phyloP scores from a whole-genome alignment of 2,113 vertebrate species.

The Formicarius rufipectus region DNA sequence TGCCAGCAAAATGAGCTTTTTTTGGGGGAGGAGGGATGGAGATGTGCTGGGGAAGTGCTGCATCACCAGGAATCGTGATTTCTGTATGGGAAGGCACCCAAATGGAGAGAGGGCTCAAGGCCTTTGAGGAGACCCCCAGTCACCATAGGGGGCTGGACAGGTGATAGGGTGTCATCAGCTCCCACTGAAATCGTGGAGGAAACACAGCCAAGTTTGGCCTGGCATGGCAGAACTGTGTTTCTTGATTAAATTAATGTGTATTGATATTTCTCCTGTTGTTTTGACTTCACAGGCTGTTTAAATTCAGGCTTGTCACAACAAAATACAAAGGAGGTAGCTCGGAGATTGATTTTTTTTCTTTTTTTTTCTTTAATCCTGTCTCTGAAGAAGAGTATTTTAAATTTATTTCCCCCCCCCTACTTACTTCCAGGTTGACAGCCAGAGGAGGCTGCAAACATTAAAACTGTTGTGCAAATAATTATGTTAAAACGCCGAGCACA shows the following conservation, averaged over 20 bases:
- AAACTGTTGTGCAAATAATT: conserved; percentile 70
- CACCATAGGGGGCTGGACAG: neutral
- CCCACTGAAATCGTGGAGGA: neutral
- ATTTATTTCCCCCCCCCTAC: neutral
- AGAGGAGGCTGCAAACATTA: conserved; percentile 34
- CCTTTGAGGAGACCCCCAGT: neutral
- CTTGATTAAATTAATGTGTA: conserved; percentile 78
- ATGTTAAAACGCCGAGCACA: conserved; percentile 64
- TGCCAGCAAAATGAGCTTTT: conserved; percentile 4
- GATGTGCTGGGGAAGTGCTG: neutral
- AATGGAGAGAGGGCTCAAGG: neutral
- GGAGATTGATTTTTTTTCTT: conserved; percentile 68
- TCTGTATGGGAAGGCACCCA: neutral
- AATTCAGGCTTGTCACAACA: conserved; percentile 80
- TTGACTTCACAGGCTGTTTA: conserved; percentile 76
- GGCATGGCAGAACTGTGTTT: neutral
- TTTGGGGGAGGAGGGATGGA: neutral
- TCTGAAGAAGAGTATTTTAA: conserved; percentile 57
- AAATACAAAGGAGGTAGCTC: conserved; percentile 73
- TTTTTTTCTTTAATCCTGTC: conserved; percentile 20
- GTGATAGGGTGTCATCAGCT: neutral
- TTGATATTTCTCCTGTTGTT: conserved; percentile 79
- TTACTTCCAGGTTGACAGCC: conserved; percentile 59
- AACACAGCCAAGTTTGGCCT: neutral
- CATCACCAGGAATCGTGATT: neutral